phyloP scores from a whole-genome alignment of 2,113 vertebrate species.

The Galeopterus variegatus region DNA sequence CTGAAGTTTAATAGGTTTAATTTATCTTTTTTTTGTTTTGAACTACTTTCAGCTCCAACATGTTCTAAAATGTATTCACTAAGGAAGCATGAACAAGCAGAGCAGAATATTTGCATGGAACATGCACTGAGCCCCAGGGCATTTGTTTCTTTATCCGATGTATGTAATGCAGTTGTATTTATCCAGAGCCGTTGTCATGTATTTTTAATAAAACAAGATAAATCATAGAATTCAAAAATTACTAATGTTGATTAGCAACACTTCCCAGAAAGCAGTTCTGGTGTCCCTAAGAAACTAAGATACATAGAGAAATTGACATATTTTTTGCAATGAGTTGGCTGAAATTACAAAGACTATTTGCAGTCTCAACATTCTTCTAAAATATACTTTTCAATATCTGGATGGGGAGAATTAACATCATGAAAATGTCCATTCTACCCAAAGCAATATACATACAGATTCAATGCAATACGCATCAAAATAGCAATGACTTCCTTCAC shows the following conservation, averaged over 20 bases:
- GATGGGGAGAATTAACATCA: too few relatives aligned
- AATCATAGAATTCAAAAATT: constrained; percentile 62
- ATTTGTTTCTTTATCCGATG: constrained; percentile 83
- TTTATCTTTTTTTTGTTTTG: constrained; percentile 62
- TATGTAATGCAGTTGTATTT: constrained; percentile 74
- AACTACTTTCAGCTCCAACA: constrained; percentile 77
- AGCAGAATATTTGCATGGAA: constrained; percentile 80
- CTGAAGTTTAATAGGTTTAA: constrained; percentile 56
- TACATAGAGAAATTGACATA: not conserved
- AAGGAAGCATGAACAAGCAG: constrained; percentile 74
- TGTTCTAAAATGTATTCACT: constrained; percentile 76
- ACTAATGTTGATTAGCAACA: constrained; percentile 66
- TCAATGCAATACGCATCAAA: too few relatives aligned
- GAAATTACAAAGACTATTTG: not conserved
- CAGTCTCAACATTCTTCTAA: not conserved
- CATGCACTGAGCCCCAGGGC: constrained; percentile 69
- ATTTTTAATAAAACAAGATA: constrained; percentile 66
- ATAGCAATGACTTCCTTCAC: too few relatives aligned
- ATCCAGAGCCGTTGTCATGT: not conserved
- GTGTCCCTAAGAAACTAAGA: not conserved
- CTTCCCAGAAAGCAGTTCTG: not conserved
- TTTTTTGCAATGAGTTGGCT: not conserved
- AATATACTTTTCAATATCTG: not conserved
- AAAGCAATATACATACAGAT: too few relatives aligned
- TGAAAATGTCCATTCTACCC: too few relatives aligned